These are phyloP conservation scores for Python bivittatus DNA, from an alignment of 2,113 vertebrate genomes.

Conservation along the genomic window DNA sequence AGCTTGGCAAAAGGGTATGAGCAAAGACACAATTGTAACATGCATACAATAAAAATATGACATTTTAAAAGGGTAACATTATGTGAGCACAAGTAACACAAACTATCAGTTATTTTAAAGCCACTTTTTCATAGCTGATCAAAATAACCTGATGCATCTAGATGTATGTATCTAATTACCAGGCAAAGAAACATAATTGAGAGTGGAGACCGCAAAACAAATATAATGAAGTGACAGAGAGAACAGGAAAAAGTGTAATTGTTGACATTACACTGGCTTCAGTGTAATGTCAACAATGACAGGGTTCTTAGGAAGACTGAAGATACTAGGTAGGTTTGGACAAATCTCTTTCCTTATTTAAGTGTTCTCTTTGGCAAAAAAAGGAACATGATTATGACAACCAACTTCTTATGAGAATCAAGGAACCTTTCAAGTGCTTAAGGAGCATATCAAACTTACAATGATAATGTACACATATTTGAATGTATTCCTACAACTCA, in stretches of 20 bases:
- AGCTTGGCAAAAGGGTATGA: neutral
- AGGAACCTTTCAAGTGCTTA: neutral
- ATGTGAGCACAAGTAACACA: too few species aligned
- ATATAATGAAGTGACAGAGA: neutral
- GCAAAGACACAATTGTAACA: neutral
- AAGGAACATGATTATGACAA: neutral
- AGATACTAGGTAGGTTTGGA: neutral
- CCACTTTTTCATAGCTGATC: neutral
- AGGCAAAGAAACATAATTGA: neutral
- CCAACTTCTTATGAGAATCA: neutral
- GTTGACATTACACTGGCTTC: too few species aligned
- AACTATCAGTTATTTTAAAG: neutral
- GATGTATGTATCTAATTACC: neutral
- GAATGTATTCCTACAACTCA: neutral
- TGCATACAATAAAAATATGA: neutral
- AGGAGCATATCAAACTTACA: neutral
- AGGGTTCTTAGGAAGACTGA: neutral
- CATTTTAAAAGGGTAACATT: too few species aligned
- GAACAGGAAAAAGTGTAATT: neutral
- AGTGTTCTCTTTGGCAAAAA: neutral
- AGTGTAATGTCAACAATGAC: neutral
- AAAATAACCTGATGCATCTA: neutral
- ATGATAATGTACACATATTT: neutral
- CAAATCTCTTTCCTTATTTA: neutral
- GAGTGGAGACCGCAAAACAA: neutral